Evolutionary conservation across 2,797 vertebrate genomes (phyloP).

Genomic region (Novumbra hubbsi): DNA sequence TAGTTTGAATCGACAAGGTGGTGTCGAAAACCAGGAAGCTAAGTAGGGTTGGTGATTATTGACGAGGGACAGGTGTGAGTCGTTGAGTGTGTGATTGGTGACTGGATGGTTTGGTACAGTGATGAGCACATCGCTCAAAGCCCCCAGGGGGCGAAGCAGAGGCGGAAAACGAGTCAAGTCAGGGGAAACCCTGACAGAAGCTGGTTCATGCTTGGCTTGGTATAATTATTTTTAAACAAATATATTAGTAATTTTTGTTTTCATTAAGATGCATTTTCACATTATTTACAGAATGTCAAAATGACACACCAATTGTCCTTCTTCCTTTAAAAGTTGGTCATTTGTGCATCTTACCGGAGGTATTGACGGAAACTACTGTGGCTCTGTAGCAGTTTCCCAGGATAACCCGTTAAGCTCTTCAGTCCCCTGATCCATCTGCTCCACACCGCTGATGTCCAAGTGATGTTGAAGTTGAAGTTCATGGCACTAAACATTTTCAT

Average conservation of each 20-base stretch:
- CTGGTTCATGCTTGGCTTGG: neutral
- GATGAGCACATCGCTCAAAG: too few species aligned
- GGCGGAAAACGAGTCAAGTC: too few species aligned
- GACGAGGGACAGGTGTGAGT: too few species aligned
- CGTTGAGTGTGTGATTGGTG: too few species aligned
- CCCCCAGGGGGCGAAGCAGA: too few species aligned
- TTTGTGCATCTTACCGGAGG: constrained; percentile 39
- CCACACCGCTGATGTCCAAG: constrained; percentile 22
- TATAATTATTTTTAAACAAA: neutral
- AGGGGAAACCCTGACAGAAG: too few species aligned
- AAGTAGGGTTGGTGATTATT: too few species aligned
- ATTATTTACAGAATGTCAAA: neutral
- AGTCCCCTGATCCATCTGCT: constrained; percentile 54
- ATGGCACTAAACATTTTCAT: neutral
- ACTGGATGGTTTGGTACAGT: too few species aligned
- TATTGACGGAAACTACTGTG: constrained; percentile 46
- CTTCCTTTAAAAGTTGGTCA: constrained; percentile 28
- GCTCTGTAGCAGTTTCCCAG: constrained; percentile 43
- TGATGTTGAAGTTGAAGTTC: neutral
- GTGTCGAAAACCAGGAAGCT: too few species aligned
- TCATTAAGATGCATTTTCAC: neutral
- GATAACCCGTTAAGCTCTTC: constrained; percentile 55
- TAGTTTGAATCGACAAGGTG: too few species aligned
- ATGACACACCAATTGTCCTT: constrained; percentile 43
- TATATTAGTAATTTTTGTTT: neutral